These are phyloP conservation scores for Condylura cristata DNA, from an alignment of 2,113 vertebrate species.

Conservation along the genomic window DNA sequence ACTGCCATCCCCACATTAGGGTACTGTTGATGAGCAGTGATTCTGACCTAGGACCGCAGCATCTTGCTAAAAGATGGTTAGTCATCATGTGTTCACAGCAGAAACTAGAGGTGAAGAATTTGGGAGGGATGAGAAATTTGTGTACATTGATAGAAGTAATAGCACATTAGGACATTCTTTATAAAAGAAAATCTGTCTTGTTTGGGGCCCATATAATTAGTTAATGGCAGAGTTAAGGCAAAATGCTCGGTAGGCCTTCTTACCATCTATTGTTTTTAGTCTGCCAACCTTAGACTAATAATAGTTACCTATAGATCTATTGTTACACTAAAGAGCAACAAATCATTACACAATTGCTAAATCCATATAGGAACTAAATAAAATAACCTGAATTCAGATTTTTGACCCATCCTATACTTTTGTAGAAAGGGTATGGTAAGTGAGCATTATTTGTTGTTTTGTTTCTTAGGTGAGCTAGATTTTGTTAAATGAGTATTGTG, in stretches of 20 bases:
- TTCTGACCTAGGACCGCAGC: not conserved
- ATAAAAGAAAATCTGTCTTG: not conserved
- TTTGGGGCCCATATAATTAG: not conserved
- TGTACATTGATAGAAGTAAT: not conserved
- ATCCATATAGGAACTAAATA: not conserved
- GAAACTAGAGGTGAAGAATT: not conserved
- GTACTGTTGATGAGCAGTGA: not conserved
- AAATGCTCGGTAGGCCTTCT: not conserved
- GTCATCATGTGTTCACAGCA: not conserved
- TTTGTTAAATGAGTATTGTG: not conserved
- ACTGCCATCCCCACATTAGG: not conserved
- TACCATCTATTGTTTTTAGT: not conserved
- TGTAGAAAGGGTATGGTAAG: too few species aligned
- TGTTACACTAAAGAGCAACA: not conserved
- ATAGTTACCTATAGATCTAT: not conserved
- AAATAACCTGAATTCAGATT: not conserved
- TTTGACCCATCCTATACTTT: not conserved
- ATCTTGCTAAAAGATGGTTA: not conserved
- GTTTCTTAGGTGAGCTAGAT: too few species aligned
- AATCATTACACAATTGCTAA: not conserved
- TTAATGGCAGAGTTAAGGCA: not conserved
- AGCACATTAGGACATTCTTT: not conserved
- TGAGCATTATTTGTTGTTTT: too few species aligned
- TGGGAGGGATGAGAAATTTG: not conserved
- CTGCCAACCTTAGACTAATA: not conserved